Conservation (phyloP, 2,888 invertebrate genomes). For the Unio delphinus region DNA sequence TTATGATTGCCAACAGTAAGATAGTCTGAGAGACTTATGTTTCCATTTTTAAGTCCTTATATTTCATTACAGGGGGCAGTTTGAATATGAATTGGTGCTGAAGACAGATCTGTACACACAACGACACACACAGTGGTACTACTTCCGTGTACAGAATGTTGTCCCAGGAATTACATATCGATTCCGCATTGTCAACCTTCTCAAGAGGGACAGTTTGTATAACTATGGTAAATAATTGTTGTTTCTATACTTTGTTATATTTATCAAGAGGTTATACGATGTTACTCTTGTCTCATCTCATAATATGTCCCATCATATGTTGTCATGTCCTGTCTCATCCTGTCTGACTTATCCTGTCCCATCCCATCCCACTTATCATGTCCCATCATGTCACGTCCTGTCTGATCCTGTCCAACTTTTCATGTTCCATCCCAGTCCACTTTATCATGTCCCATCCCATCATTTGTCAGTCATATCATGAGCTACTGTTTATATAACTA, state of each 20-base stretch:
- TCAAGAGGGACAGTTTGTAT: constrained; percentile 69
- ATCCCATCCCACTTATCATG: too few relatives aligned
- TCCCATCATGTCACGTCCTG: too few relatives aligned
- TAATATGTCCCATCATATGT: background rate
- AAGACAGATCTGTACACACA: constrained; percentile 71
- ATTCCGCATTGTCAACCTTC: constrained; percentile 69
- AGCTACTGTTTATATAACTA: background rate
- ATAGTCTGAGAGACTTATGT: too few relatives aligned
- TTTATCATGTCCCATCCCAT: background rate
- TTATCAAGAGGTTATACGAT: background rate
- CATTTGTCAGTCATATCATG: background rate
- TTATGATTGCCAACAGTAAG: too few relatives aligned
- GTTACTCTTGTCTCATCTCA: background rate
- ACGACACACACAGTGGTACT: constrained; percentile 71
- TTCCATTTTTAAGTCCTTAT: too few relatives aligned
- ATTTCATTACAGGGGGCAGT: constrained; percentile 63
- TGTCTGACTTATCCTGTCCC: too few relatives aligned
- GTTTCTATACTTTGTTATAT: background rate
- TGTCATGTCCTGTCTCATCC: too few relatives aligned
- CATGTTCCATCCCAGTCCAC: background rate
- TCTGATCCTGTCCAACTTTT: too few relatives aligned
- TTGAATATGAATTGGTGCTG: constrained; percentile 70
- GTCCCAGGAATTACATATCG: constrained; percentile 66
- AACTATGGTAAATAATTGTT: constrained; percentile 62
- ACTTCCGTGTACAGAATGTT: constrained; percentile 67